Evolutionary conservation across 2,797 vertebrate genomes (phyloP), one percentile per base, ranked within the genome.

Genomic region (Tolypeutes matacus): DNA sequence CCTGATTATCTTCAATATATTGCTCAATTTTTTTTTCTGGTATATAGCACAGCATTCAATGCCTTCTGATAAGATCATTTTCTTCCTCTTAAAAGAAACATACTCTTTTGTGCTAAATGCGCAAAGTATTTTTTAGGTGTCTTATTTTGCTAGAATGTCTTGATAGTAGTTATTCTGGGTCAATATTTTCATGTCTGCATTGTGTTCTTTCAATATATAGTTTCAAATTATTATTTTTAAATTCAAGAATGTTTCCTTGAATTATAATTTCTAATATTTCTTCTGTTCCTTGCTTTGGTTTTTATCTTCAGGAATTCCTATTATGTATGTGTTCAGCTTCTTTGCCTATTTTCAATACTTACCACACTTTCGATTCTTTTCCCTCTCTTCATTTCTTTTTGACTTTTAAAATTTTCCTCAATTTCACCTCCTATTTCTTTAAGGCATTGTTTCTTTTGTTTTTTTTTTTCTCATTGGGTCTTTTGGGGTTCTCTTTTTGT

Each of bases 21-120:
- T 70, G 49, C 46, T 72, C 75, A 89, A 64, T 94, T 89, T 88
- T 91, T 88, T 91, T 70, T 94, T 81, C 27, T 89, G 56, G 42
- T 39, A 60, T 81, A 78, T 64, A 93, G 49, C 15, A 31, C 82
- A 34, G 25, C 76, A 80, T 94, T 75, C 64, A 25, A 18, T 64
- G 64, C 17, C 51, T 96, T 46, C 75, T 88, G 67, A 83, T 88
- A 62, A 86, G 62, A 42, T 89, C 20, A 70, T 80, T 89, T 93
- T 86, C 89, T 80, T 93, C 51, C 84, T 42, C 46, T 95, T 95
- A 87, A 77, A 90, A 62, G 67, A 89, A 76, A 31, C 60, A 56
- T 14, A 6, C 7, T 92, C 34, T 77, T 87, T 85, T 58, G 42
- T 27, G 15, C n/a, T 62, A n/a, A 39, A 58, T 73, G 5, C 20